Evolutionary conservation across 2,888 invertebrate species (phyloP).

Genomic region (Panopea generosa): DNA sequence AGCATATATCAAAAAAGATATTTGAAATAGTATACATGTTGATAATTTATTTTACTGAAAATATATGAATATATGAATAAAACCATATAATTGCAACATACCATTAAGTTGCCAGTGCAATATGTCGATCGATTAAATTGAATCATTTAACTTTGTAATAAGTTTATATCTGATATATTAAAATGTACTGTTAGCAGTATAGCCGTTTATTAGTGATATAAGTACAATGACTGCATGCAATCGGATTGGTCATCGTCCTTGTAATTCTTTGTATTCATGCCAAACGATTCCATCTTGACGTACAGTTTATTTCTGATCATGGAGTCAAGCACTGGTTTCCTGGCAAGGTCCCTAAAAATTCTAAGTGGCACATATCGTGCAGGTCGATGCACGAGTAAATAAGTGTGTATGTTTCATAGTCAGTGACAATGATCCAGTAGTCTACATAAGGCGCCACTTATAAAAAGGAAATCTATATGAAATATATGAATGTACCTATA

Average conservation of each 20-base stretch:
- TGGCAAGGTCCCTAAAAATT: constrained; percentile 68
- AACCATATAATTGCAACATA: too few relatives aligned
- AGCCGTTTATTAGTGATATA: too few relatives aligned
- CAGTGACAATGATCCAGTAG: constrained; percentile 72
- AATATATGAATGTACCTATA: neutral
- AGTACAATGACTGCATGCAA: too few relatives aligned
- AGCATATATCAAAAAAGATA: too few relatives aligned
- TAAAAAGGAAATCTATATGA: constrained; percentile 9
- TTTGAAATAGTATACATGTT: too few relatives aligned
- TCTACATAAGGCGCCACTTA: constrained; percentile 62
- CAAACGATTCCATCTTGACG: constrained; percentile 45
- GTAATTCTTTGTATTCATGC: constrained; percentile 59
- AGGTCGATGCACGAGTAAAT: constrained; percentile 68
- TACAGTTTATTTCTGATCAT: constrained; percentile 45
- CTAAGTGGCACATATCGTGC: constrained; percentile 49
- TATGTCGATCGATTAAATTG: too few relatives aligned
- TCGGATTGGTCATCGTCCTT: constrained; percentile 50
- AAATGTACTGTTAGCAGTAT: too few relatives aligned
- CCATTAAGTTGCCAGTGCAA: too few relatives aligned
- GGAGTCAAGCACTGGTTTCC: constrained; percentile 50
- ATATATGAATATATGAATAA: too few relatives aligned
- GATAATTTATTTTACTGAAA: too few relatives aligned
- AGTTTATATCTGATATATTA: too few relatives aligned
- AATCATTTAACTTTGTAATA: too few relatives aligned
- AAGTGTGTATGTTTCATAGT: constrained; percentile 66